These are phyloP conservation scores for Stenodera caucasica DNA, from an alignment of 2,888 invertebrate genomes.

Conservation along the genomic window DNA sequence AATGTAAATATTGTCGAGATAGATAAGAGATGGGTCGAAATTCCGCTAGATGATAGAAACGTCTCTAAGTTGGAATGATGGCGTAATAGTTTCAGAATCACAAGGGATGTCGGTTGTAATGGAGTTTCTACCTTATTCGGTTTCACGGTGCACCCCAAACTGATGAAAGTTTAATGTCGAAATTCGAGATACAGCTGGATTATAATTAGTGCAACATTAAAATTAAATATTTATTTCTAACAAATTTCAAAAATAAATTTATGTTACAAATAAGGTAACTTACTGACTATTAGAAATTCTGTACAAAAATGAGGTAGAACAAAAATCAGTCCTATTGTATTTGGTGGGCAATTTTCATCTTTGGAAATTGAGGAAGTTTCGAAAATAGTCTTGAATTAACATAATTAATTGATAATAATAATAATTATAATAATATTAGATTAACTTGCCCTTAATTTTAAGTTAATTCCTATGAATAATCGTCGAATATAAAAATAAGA, in stretches of 20 bases:
- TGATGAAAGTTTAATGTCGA: background rate
- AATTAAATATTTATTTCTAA: conserved; percentile 11
- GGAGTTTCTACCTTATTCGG: background rate
- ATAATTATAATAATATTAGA: conserved; percentile 24
- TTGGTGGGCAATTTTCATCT: conserved; percentile 39
- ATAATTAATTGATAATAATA: conserved; percentile 25
- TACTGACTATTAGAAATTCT: conserved; percentile 46
- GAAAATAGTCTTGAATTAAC: conserved; percentile 18
- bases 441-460: conserved; percentile 30
- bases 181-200: too few relatives aligned
- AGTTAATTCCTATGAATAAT: conserved; percentile 5
- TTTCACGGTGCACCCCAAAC: background rate
- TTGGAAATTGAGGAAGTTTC: conserved; percentile 30
- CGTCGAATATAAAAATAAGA: conserved; percentile 23
- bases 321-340: conserved; percentile 54
- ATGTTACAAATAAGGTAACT: conserved; percentile 44
- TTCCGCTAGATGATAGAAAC: background rate
- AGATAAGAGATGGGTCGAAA: background rate
- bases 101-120: background rate
- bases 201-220: too few relatives aligned
- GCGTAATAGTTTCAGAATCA: background rate
- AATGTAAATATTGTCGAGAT: background rate
- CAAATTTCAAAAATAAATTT: conserved; percentile 9
- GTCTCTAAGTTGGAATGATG: background rate
- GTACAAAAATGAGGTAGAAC: conserved; percentile 55